These are phyloP conservation scores for Philhelius pedissequus DNA, from an alignment of 2,888 invertebrate species.

Conservation along the genomic window DNA sequence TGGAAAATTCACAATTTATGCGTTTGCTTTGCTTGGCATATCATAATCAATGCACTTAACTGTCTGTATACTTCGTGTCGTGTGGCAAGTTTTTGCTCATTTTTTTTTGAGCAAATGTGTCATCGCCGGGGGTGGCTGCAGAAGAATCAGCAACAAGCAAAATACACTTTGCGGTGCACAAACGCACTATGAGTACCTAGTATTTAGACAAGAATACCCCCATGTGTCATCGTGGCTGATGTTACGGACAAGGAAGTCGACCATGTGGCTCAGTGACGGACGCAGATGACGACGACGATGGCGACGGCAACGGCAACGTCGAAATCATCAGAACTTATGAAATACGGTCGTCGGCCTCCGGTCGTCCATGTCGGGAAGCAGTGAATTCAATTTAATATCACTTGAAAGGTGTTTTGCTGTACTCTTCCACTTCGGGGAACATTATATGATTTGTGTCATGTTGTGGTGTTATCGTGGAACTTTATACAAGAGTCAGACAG, in stretches of 20 bases:
- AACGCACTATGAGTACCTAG: conserved; percentile 4
- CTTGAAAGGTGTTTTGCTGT: conserved; percentile 54
- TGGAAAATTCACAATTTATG: conserved; percentile 49
- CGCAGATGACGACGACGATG: not conserved
- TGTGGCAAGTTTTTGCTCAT: conserved; percentile 19
- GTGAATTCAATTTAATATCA: conserved; percentile 61
- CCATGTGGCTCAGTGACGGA: not conserved
- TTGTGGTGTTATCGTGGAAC: not conserved
- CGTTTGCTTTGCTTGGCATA: conserved; percentile 18
- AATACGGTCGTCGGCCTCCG: conserved; percentile 21
- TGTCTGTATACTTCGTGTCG: conserved; percentile 33
- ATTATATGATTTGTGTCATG: conserved; percentile 54
- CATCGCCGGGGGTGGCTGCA: conserved; percentile 37
- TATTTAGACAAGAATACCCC: conserved; percentile 42
- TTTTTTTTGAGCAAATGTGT: conserved; percentile 56
- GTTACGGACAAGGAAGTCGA: conserved; percentile 8
- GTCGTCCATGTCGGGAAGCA: not conserved
- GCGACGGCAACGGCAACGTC: not conserved
- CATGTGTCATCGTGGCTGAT: conserved; percentile 15
- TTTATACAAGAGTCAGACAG: not conserved
- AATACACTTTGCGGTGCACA: not conserved
- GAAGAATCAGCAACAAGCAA: not conserved
- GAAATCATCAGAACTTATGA: conserved; percentile 38
- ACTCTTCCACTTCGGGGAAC: not conserved
- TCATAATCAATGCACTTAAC: conserved; percentile 62